These are phyloP conservation scores for Peribatodes rhomboidaria DNA, from an alignment of 2,888 invertebrate species.

Conservation along the genomic window DNA sequence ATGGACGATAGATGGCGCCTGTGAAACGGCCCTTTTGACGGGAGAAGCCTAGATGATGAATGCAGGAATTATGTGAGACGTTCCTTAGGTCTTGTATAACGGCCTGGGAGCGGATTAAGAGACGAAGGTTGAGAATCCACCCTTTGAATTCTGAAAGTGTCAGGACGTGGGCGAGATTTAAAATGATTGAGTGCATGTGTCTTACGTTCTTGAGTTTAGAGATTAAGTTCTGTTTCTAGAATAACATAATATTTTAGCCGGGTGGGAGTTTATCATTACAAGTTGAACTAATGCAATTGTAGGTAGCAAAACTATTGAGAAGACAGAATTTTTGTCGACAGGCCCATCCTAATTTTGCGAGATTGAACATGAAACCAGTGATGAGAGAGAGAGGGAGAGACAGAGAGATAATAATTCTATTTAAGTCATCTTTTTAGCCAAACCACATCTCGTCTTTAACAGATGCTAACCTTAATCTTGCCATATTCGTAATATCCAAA, in stretches of 20 bases:
- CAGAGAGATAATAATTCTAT: no score
- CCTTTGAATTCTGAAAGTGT: slow-evolving; percentile 17
- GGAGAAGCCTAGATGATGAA: slow-evolving; percentile 44
- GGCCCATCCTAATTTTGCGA: neutral
- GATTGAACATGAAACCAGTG: no score
- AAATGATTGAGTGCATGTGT: slow-evolving; percentile 1
- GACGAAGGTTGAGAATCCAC: slow-evolving; percentile 18
- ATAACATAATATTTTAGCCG: neutral
- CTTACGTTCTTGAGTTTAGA: neutral
- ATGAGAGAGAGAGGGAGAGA: no score
- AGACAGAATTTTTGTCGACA: no score
- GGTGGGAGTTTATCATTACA: no score
- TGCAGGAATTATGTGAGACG: slow-evolving; percentile 37
- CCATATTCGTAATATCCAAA: neutral
- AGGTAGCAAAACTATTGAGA: neutral
- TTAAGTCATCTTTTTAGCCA: no score
- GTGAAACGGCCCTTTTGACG: slow-evolving; percentile 41
- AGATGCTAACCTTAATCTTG: neutral
- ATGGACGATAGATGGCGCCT: slow-evolving; percentile 43
- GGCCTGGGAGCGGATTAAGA: slow-evolving; percentile 13
- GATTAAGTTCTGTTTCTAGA: neutral
- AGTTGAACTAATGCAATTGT: neutral
- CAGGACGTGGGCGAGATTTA: slow-evolving; percentile 5
- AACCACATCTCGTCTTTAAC: no score
- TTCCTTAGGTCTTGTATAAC: slow-evolving; percentile 35